Conservation (phyloP, 2,797 vertebrate species). For the Sternotherus odoratus region DNA sequence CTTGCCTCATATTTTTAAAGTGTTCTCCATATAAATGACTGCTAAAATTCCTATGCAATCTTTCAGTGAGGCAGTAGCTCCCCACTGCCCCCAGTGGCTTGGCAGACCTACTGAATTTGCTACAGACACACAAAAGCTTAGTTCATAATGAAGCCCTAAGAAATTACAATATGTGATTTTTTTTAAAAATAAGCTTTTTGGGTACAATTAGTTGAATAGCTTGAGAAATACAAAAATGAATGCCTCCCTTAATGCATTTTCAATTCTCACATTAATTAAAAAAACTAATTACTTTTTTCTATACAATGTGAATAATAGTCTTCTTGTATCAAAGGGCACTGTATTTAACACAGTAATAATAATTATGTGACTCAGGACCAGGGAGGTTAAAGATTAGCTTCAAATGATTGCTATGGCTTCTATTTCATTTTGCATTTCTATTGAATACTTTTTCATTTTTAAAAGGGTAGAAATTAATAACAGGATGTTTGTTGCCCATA, state of each 20-base stretch:
- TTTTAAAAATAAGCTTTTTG: slow-evolving; percentile 9
- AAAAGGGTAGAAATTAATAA: neutral
- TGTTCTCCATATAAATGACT: neutral
- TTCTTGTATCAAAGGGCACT: slow-evolving; percentile 47
- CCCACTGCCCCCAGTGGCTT: no score
- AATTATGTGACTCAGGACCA: slow-evolving; percentile 38
- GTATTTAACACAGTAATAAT: slow-evolving; percentile 49
- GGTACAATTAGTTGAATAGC: slow-evolving; percentile 19
- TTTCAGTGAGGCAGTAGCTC: no score
- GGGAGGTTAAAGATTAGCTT: slow-evolving; percentile 47
- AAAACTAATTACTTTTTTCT: slow-evolving; percentile 44
- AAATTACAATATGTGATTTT: neutral
- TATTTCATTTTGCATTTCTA: neutral
- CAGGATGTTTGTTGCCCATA: neutral
- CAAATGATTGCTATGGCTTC: neutral
- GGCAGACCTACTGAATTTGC: no score
- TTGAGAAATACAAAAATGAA: slow-evolving; percentile 18
- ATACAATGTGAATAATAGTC: slow-evolving; percentile 35
- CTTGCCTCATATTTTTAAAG: neutral
- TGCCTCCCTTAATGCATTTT: slow-evolving; percentile 35
- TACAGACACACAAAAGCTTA: neutral
- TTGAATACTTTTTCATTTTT: neutral
- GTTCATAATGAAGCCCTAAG: neutral
- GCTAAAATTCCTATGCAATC: neutral
- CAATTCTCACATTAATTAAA: slow-evolving; percentile 61